Evolutionary conservation across 1,140 invertebrate genomes (phyloP).

Genomic region (Cephus cinctus): DNA sequence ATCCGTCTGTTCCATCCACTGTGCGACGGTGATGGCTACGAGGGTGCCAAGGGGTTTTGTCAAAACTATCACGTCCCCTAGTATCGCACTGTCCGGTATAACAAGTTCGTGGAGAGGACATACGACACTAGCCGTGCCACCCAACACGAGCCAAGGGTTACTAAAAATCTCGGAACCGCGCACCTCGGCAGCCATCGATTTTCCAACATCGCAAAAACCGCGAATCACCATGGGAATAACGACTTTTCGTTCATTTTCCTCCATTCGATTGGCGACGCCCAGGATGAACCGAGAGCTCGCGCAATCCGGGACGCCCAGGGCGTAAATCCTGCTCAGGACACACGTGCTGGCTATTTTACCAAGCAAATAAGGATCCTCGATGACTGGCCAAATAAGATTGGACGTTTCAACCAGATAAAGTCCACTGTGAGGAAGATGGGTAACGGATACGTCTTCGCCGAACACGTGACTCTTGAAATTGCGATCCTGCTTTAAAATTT

Average conservation of each 20-base stretch:
- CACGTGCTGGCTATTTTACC: constrained; percentile 64
- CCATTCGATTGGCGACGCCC: constrained; percentile 44
- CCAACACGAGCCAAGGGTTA: constrained; percentile 67
- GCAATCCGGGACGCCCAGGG: constrained; percentile 61
- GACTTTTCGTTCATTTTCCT: constrained; percentile 56
- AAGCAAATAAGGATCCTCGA: constrained; percentile 71
- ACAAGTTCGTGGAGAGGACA: constrained; percentile 62
- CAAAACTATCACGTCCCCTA: constrained; percentile 63
- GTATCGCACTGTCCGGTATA: constrained; percentile 58
- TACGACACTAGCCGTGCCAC: constrained; percentile 64
- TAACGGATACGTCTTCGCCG: constrained; percentile 44
- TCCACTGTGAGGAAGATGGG: constrained; percentile 61
- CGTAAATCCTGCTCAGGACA: constrained; percentile 63
- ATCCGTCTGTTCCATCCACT: constrained; percentile 60
- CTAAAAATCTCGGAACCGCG: constrained; percentile 64
- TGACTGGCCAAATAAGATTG: constrained; percentile 69
- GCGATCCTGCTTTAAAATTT: too few species aligned
- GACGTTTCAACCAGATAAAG: constrained; percentile 68
- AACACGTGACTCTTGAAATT: too few species aligned
- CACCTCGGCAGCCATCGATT: constrained; percentile 59
- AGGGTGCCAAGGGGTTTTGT: constrained; percentile 66
- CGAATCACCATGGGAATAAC: constrained; percentile 59
- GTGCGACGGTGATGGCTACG: constrained; percentile 59
- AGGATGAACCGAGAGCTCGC: constrained; percentile 64
- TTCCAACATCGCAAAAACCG: constrained; percentile 64